These are phyloP conservation scores for Dermatemys mawii DNA, from an alignment of 2,113 vertebrate species.

Conservation along the genomic window DNA sequence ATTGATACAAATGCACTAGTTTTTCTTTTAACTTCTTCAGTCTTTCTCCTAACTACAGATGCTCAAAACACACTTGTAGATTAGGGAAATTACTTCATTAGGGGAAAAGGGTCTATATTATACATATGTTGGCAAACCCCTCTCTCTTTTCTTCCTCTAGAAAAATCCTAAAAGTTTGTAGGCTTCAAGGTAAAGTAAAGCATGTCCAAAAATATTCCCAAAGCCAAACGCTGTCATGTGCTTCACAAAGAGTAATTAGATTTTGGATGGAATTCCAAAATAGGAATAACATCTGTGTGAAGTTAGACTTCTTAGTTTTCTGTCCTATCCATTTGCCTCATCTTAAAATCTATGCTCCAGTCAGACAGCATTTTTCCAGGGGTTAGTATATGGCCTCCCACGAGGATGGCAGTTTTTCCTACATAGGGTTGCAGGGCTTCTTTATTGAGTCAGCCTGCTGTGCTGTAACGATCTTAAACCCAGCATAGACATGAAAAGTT, in stretches of 20 bases:
- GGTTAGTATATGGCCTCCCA: not conserved
- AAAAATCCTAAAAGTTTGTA: not conserved
- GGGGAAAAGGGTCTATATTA: not conserved
- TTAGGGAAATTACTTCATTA: not conserved
- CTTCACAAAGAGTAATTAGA: not conserved
- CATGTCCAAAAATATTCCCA: not conserved
- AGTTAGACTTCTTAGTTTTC: not conserved
- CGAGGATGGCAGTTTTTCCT: not conserved
- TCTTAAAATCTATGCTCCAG: not conserved
- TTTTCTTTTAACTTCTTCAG: not conserved
- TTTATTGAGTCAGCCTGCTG: not conserved
- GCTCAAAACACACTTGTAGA: not conserved
- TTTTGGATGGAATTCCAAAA: not conserved
- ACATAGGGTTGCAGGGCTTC: not conserved
- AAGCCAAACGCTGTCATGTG: not conserved
- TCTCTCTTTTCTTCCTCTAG: not conserved
- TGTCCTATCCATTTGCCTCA: not conserved
- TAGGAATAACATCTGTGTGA: not conserved
- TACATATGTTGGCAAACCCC: too few species aligned
- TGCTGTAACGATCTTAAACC: not conserved
- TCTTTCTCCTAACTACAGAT: not conserved
- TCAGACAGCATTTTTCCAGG: not conserved
- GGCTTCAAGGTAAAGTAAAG: not conserved
- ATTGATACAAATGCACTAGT: not conserved
- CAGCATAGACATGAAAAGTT: not conserved